phyloP scores from a whole-genome alignment of 2,888 invertebrate species.

The Allygus modestus region DNA sequence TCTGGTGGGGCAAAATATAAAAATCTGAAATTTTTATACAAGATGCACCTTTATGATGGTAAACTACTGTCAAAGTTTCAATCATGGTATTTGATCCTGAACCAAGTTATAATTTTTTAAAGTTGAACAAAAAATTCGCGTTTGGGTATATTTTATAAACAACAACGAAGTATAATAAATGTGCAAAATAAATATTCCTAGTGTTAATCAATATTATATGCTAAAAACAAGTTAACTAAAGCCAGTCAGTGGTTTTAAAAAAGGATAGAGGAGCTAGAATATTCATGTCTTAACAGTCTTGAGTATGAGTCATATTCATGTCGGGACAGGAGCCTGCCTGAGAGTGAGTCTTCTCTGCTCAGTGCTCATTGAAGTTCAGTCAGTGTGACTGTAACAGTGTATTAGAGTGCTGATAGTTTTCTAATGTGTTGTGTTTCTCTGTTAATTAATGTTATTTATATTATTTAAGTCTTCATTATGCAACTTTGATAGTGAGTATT shows the following conservation, averaged over 20 bases:
- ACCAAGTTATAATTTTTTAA: conserved; percentile 21
- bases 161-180: not conserved
- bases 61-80: conserved; percentile 32
- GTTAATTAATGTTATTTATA: conserved; percentile 1
- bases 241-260: too few relatives aligned
- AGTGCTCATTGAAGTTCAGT: conserved; percentile 1
- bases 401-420: conserved; percentile 32
- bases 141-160: not conserved
- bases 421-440: conserved; percentile 21
- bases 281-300: too few relatives aligned
- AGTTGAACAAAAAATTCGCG: conserved; percentile 8
- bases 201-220: not conserved
- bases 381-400: not conserved
- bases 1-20: conserved; percentile 35
- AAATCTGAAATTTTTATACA: conserved; percentile 36
- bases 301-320: too few relatives aligned
- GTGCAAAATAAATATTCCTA: not conserved
- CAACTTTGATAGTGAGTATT: not conserved
- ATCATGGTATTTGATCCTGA: conserved; percentile 37
- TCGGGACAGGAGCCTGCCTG: not conserved
- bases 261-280: too few relatives aligned
- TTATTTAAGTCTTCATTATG: not conserved
- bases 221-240: too few relatives aligned
- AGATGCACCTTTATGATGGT: conserved; percentile 7
- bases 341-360: not conserved